phyloP scores from a whole-genome alignment of 2,888 invertebrate species.

The Muschampia plurimacula region DNA sequence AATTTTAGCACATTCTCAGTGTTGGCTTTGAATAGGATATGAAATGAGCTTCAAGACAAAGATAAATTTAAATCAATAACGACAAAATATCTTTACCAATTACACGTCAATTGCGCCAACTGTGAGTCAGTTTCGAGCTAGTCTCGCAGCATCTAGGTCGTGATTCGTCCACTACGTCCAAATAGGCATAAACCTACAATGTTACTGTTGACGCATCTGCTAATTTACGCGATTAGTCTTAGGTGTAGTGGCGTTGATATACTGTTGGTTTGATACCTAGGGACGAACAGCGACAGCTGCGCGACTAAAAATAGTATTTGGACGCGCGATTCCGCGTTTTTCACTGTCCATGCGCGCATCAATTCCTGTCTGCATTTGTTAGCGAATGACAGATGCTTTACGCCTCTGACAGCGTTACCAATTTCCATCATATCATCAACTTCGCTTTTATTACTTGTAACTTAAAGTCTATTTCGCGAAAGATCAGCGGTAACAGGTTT shows the following conservation, averaged over 20 bases:
- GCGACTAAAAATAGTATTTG: constrained; percentile 71
- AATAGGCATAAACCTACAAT: constrained; percentile 42
- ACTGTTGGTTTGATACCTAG: constrained; percentile 62
- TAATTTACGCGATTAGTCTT: constrained; percentile 52
- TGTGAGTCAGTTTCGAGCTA: constrained; percentile 22
- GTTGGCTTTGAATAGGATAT: not conserved
- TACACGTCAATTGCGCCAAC: constrained; percentile 5
- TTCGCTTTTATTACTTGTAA: constrained; percentile 42
- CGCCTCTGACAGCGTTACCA: constrained; percentile 63
- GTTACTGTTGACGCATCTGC: constrained; percentile 35
- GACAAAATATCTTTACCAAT: constrained; percentile 26
- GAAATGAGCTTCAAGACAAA: constrained; percentile 22
- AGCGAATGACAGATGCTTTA: constrained; percentile 82
- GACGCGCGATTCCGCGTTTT: constrained; percentile 82
- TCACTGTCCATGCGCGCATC: constrained; percentile 82
- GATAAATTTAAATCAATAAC: constrained; percentile 28
- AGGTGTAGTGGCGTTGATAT: constrained; percentile 51
- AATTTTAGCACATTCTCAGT: not conserved
- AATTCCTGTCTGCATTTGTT: constrained; percentile 83
- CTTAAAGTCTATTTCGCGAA: constrained; percentile 51
- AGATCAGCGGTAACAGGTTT: constrained; percentile 20
- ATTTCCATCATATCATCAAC: constrained; percentile 37
- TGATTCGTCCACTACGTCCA: constrained; percentile 5
- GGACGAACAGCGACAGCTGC: constrained; percentile 77
- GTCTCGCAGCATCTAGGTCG: constrained; percentile 1